phyloP scores from a whole-genome alignment of 1,140 invertebrate species.

The Drosophila kikkawai region DNA sequence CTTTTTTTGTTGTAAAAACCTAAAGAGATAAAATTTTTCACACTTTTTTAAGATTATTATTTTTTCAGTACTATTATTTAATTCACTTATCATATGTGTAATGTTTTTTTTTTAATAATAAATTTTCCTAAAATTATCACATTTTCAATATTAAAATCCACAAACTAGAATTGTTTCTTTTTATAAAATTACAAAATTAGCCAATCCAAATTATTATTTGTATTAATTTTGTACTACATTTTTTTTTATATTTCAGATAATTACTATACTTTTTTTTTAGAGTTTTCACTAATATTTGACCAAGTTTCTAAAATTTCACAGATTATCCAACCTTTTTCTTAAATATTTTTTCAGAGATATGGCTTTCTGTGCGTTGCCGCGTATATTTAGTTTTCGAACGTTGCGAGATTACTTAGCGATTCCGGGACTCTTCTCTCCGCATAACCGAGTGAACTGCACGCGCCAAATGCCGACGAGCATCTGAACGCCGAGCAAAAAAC shows the following conservation, averaged over 20 bases:
- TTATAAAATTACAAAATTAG: neutral
- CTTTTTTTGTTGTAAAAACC: too few relatives aligned
- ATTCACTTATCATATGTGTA: neutral
- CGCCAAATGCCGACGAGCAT: constrained; percentile 79
- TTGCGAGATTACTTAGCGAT: constrained; percentile 4
- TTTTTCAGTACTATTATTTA: too few relatives aligned
- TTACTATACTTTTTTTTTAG: too few relatives aligned
- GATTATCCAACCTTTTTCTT: neutral
- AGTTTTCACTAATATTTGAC: neutral
- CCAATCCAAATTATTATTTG: neutral
- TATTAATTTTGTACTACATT: too few relatives aligned
- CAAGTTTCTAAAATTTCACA: neutral
- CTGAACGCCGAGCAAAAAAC: constrained; percentile 52
- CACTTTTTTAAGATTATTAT: too few relatives aligned
- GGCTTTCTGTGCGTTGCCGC: constrained; percentile 5
- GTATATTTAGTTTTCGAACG: constrained; percentile 13
- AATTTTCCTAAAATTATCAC: neutral
- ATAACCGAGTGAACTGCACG: constrained; percentile 65
- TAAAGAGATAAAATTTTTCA: too few relatives aligned
- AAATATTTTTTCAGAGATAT: neutral
- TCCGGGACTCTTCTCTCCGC: constrained; percentile 1
- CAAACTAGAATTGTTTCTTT: neutral
- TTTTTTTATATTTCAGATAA: too few relatives aligned
- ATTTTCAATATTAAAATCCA: neutral
- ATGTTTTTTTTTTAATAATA: neutral